Evolutionary conservation across 2,113 vertebrate species (phyloP), one percentile per base, ranked within the genome.

Genomic region (Ivindomyrus marchei): DNA sequence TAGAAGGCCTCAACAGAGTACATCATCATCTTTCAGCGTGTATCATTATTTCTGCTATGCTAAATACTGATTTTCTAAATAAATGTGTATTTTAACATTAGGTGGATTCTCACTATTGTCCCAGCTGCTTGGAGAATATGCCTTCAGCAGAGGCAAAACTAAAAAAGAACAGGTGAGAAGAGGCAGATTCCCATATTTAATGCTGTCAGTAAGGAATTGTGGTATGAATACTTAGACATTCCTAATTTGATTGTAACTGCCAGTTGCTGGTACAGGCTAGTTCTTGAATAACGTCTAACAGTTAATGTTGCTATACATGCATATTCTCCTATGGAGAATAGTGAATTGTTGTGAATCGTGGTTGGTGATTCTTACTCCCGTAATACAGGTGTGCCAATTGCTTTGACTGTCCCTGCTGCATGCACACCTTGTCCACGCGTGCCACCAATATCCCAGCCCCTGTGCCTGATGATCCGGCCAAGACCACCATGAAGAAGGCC

Each of bases 81-180:
- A 46, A 47, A 24, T 85, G 45, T 85, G 24, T 47, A 46, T 45
- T 46, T 47, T 85, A 46, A 47, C 21, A 85, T 85, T 93, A 99
- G 98, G 98, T 99, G 94, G 98, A 99, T 92, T 99, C 98, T 1
- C 98, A 99, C 93, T 99, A 99, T 92, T 99, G 98, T 91, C 98
- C 98, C 85, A 99, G 98, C 94, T 99, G 98, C 93, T 91, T 99
- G 96, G 98, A 99, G 94, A 99, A 99, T 93, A 99, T 99, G 98
- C 98, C 98, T 0, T 99, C 98, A 13, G 98, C 98, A 90, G 98
- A 99, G 94, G 98, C 98, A n/a, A 99, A 99, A 91, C 96, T 99
- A 15, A 99, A 99, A 93, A 99, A 99, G 95, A 99, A 99, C 92
- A 98, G 98, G 98, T 99, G 91, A 84, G 56, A 89, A 56, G 27